Percentiles rank a stretch among this genome's conserved stretches.
phyloP scores from a whole-genome alignment of 2,113 vertebrate species.

The Hydropotes inermis region DNA sequence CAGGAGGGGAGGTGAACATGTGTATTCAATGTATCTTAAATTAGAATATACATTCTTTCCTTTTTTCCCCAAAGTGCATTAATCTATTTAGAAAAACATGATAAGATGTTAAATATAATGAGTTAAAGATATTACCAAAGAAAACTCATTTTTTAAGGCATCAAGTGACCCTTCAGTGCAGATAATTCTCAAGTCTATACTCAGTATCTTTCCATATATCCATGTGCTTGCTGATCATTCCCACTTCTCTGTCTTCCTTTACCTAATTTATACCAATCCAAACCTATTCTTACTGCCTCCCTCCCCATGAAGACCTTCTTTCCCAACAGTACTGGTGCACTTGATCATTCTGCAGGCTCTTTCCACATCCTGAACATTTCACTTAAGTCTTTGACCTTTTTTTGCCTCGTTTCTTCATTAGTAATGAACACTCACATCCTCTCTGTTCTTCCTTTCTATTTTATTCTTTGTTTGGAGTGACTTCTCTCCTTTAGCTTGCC shows the following conservation, averaged over 20 bases:
- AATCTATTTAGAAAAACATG: background rate
- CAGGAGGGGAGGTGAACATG: background rate
- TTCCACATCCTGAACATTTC: background rate
- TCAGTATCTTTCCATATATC: background rate
- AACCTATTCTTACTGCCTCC: background rate
- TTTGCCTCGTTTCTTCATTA: background rate
- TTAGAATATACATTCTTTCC: background rate
- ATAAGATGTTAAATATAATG: background rate
- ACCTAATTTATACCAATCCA: background rate
- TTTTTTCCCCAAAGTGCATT: background rate
- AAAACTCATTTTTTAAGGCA: background rate
- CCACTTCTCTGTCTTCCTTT: background rate
- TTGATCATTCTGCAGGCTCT: background rate
- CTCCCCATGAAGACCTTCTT: background rate
- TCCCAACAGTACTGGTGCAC: fast-evolving
- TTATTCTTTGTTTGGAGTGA: background rate
- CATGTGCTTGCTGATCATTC: background rate
- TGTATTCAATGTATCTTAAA: background rate
- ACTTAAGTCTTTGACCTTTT: background rate
- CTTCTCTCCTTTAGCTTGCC: background rate
- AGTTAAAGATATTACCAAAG: background rate
- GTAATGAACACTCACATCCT: background rate
- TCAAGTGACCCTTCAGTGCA: background rate
- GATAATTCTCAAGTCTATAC: background rate
- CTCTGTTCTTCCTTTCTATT: background rate